Evolutionary conservation across 2,113 vertebrate species (phyloP).

Genomic region (Chitala chitala): DNA sequence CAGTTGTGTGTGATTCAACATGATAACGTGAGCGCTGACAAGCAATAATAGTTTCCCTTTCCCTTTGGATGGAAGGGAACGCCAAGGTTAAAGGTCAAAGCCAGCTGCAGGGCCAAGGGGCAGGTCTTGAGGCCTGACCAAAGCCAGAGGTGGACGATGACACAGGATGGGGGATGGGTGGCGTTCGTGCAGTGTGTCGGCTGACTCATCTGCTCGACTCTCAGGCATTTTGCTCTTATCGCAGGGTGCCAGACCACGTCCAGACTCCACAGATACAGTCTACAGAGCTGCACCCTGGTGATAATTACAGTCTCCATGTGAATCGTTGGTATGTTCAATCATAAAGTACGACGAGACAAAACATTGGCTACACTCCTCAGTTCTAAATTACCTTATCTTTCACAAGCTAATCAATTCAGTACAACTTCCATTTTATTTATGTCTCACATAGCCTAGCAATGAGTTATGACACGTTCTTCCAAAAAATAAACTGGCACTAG

Average conservation of each 20-base stretch:
- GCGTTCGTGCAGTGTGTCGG: not conserved
- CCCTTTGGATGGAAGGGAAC: not conserved
- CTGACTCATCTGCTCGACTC: conserved; percentile 19
- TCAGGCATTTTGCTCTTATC: conserved; percentile 8
- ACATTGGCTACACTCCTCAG: not conserved
- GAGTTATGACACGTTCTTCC: conserved; percentile 1
- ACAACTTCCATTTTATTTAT: not conserved
- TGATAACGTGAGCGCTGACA: not conserved
- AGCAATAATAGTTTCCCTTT: not conserved
- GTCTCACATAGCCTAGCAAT: not conserved
- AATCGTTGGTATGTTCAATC: not conserved
- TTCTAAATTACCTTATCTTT: not conserved
- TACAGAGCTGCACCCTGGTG: not conserved
- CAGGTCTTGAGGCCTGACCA: not conserved
- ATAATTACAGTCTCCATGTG: not conserved
- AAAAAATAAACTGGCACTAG: conserved; percentile 31
- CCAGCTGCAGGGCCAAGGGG: not conserved
- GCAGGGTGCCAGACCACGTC: not conserved
- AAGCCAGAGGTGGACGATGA: not conserved
- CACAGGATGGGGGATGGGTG: not conserved
- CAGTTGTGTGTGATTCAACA: not conserved
- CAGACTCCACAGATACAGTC: not conserved
- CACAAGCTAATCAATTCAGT: not conserved
- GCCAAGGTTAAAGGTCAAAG: conserved; percentile 6
- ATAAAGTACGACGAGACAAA: not conserved